These are phyloP conservation scores for Nilaparvata lugens DNA, from an alignment of 1,140 invertebrate genomes.

Conservation along the genomic window DNA sequence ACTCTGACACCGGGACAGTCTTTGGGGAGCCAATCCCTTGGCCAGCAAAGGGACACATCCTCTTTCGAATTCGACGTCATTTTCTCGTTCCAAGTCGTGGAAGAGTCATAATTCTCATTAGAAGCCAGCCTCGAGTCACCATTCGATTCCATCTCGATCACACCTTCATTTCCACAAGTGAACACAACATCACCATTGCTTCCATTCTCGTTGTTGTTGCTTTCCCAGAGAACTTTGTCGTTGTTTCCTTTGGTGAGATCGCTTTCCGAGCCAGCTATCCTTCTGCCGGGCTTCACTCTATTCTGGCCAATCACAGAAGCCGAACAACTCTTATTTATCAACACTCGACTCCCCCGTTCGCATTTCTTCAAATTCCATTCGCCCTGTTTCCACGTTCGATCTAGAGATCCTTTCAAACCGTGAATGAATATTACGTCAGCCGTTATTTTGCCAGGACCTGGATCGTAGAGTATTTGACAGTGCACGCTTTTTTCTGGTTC, in stretches of 20 bases:
- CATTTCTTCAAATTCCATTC: conserved; percentile 34
- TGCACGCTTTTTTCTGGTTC: conserved; percentile 21
- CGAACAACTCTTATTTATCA: conserved; percentile 12
- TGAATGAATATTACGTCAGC: conserved; percentile 49
- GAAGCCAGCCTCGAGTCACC: neutral
- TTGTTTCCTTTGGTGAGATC: neutral
- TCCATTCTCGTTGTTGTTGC: neutral
- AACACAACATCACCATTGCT: neutral
- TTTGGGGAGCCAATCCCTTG: conserved; percentile 53
- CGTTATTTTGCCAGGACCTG: conserved; percentile 24
- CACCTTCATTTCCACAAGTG: neutral
- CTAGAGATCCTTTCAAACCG: conserved; percentile 45
- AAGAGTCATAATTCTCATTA: neutral
- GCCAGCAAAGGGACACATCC: conserved; percentile 53
- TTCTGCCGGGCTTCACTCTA: neutral
- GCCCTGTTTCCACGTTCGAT: conserved; percentile 47
- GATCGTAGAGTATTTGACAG: conserved; percentile 27
- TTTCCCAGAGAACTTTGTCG: neutral
- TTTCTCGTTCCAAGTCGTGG: conserved; percentile 9
- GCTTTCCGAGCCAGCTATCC: neutral
- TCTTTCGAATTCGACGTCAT: conserved; percentile 5
- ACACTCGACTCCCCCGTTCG: neutral
- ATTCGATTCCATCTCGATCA: neutral
- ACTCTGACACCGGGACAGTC: conserved; percentile 55
- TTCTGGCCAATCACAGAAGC: conserved; percentile 3